phyloP scores from a whole-genome alignment of 1,140 invertebrate species.

The Temnothorax curvispinosus region DNA sequence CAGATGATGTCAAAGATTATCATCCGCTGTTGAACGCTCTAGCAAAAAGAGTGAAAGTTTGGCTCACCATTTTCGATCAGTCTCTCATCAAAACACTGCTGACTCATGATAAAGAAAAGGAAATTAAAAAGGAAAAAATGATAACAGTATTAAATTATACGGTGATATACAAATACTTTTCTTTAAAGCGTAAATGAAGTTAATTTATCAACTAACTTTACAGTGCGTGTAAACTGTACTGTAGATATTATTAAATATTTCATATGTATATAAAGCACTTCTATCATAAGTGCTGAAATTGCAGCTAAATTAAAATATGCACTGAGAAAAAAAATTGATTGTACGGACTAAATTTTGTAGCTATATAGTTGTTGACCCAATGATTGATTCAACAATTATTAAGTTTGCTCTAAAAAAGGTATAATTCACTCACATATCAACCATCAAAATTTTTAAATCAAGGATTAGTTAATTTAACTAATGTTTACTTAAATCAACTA shows the following conservation, averaged over 20 bases:
- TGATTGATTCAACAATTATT: no score
- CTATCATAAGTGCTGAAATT: background rate
- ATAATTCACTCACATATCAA: no score
- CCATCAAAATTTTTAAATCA: no score
- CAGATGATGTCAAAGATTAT: background rate
- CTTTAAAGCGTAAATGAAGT: background rate
- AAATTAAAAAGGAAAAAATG: background rate
- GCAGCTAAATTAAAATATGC: background rate
- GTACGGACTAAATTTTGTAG: no score
- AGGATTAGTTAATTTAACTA: no score
- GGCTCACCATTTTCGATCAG: background rate
- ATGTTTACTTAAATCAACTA: no score
- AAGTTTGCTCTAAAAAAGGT: no score
- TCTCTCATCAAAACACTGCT: background rate
- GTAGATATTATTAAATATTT: background rate
- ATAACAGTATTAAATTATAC: background rate
- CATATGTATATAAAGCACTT: background rate
- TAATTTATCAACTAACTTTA: background rate
- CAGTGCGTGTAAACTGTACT: background rate
- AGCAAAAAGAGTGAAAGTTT: background rate
- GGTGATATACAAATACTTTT: background rate
- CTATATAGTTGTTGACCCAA: no score
- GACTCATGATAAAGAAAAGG: background rate
- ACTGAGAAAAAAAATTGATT: no score
- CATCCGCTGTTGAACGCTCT: background rate